Percentiles rank a stretch among this genome's conserved stretches.
Evolutionary conservation across 2,888 invertebrate genomes (phyloP).

Genomic region (Fabriciana adippe): DNA sequence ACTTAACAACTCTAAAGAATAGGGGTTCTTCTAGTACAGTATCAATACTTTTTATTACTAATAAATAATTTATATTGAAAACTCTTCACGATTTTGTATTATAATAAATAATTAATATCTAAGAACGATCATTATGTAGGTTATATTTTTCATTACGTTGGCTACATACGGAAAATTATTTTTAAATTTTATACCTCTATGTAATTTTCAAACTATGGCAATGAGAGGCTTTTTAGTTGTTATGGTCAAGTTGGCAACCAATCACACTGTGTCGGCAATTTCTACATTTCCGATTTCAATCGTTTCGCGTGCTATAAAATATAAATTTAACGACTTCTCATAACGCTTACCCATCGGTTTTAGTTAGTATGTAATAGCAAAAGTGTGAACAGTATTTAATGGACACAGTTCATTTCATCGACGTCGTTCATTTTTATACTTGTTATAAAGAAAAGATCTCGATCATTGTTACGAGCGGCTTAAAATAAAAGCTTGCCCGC

Average conservation of each 20-base stretch:
- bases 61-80: background rate
- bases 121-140: no score
- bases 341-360: slow-evolving; percentile 15
- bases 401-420: background rate
- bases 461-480: slow-evolving; percentile 47
- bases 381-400: slow-evolving; percentile 28
- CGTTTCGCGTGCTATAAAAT: slow-evolving; percentile 4
- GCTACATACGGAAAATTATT: background rate
- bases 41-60: background rate
- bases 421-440: background rate
- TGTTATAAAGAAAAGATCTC: slow-evolving; percentile 46
- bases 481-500: slow-evolving; percentile 61
- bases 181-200: background rate
- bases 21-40: slow-evolving; percentile 2
- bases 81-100: background rate
- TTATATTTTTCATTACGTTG: no score
- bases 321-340: slow-evolving; percentile 15
- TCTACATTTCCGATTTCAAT: slow-evolving; percentile 20
- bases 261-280: background rate
- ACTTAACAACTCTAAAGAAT: slow-evolving; percentile 47
- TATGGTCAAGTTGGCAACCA: slow-evolving; percentile 5
- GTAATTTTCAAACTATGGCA: background rate
- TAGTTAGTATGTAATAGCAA: slow-evolving; percentile 11
- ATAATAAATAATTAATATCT: no score
- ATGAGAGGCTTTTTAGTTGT: slow-evolving; percentile 4